Evolutionary conservation across 2,113 vertebrate genomes (phyloP), one percentile per base, ranked within the genome.

Genomic region (Menidia beryllina): DNA sequence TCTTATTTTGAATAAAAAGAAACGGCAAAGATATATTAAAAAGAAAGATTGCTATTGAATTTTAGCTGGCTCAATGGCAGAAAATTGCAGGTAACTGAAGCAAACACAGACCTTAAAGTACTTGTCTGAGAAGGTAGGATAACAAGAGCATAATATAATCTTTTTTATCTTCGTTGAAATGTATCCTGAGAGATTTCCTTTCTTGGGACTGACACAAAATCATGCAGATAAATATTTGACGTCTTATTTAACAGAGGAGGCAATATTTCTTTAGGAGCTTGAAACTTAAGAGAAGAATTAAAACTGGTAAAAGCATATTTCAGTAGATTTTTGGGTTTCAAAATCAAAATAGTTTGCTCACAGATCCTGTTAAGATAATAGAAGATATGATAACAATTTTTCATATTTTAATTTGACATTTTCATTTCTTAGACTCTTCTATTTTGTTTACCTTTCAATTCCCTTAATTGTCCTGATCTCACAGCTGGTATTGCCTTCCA

Each of bases 291-390:
- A 38, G 66, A 50, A 50, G 19, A 27, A 39, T 48, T 52, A 57
- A 23, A 50, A 61, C 2, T 15, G 58, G 60, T 59, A 66, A 43
- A 24, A 8, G 41, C 5, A 4, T 45, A 2, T 7, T 45, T 17
- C 17, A n/a, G 34, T 54, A 39, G 67, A 64, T 78, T 52, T 6
- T 71, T 75, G 49, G 70, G 70, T 50, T 68, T 30, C 55, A 55
- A 77, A 70, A 69, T 51, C 79, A 75, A 72, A 75, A 74, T 55
- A 24, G 69, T 70, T 78, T 57, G 13, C 24, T 36, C 62, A 61
- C 56, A 24, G 11, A 72, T 70, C 61, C 58, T 59, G 10, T 84
- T n/a, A 24, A 47, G 68, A 27, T 64, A 43, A 21, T 39, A 51
- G 54, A 47, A n/a, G 47, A 69, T 58, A 36, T 68, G n/a, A n/a